Conservation (phyloP, 2,888 invertebrate genomes). For the Caenorhabditis sp. region DNA sequence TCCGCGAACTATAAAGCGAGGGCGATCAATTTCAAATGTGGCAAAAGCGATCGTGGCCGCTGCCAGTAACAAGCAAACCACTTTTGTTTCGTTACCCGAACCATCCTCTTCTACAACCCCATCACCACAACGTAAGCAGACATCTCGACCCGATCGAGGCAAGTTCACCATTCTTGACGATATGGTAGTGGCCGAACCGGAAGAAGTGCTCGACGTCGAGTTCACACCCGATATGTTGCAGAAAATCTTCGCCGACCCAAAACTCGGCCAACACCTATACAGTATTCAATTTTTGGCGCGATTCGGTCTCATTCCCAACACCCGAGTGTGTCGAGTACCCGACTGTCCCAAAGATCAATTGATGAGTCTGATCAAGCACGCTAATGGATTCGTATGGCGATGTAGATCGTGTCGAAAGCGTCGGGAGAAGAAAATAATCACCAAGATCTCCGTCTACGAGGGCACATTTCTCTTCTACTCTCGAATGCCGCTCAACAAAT, state of each 20-base stretch:
- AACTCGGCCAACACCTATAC: constrained; percentile 35
- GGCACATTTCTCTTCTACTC: constrained; percentile 54
- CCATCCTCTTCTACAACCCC: background rate
- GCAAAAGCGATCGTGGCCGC: background rate
- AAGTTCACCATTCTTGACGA: constrained; percentile 53
- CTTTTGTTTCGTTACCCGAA: constrained; percentile 4
- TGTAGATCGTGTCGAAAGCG: constrained; percentile 53
- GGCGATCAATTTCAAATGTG: background rate
- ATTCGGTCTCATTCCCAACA: constrained; percentile 54
- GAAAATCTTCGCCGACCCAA: constrained; percentile 44
- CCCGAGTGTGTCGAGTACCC: constrained; percentile 41
- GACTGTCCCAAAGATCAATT: constrained; percentile 53
- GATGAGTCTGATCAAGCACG: constrained; percentile 54
- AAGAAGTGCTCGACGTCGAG: constrained; percentile 43
- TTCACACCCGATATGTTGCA: constrained; percentile 43
- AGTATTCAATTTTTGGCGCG: constrained; percentile 53
- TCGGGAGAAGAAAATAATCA: constrained; percentile 49
- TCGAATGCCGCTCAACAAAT: constrained; percentile 53
- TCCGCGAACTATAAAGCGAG: background rate
- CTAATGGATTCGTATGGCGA: constrained; percentile 59
- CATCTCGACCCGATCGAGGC: constrained; percentile 46
- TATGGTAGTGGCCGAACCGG: constrained; percentile 38
- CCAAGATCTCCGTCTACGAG: constrained; percentile 55
- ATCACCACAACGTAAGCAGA: background rate
- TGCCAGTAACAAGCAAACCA: background rate